Evolutionary conservation across 2,888 invertebrate species (phyloP), one percentile per base, ranked within the genome.

Genomic region (Drosophila nr. perissopoda): DNA sequence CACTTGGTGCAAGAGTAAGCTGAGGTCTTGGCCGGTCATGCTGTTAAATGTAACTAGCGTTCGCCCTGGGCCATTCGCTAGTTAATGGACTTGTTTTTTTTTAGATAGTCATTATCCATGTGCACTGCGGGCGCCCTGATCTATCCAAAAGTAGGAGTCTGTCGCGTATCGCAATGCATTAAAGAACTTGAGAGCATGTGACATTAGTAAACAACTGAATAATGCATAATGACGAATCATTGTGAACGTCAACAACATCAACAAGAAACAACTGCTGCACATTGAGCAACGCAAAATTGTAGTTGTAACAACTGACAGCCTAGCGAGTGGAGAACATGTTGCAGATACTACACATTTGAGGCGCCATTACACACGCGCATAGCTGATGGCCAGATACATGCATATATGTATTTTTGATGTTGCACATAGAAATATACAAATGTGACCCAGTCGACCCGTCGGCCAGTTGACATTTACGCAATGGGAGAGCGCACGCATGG

Each of bases 221-320:
- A 73, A 82, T 80, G 78, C 72, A 83, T 83, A 81, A 81, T 81
- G 81, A 81, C 76, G 57, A 78, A 70, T 68, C 60, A 65, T 81
- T 78, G 60, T 42, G 66, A 45, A 53, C 69, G 61, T 42, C 61
- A 49, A 8, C 34, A 68, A 13, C 48, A 40, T 10, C 56, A 45
- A 4, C 65, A 31, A 40, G n/a, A 27, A 21, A 21, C 64, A 42
- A 48, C 31, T 11, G 52, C 54, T 56, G 31, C 48, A 51, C 27
- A 63, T 82, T 83, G 62, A 49, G 82, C 65, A 82, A 82, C 64
- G 58, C 56, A 53, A 67, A 78, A 78, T 78, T 78, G 70, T 66
- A 36, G 64, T 33, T 76, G 68, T 63, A 58, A 38, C 18, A 52
- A 36, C 54, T 36, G 60, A 56, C 70, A 53, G 53, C 52, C 49